Conservation (phyloP, 2,797 vertebrate species). For the Chelidonichthys spinosus region DNA sequence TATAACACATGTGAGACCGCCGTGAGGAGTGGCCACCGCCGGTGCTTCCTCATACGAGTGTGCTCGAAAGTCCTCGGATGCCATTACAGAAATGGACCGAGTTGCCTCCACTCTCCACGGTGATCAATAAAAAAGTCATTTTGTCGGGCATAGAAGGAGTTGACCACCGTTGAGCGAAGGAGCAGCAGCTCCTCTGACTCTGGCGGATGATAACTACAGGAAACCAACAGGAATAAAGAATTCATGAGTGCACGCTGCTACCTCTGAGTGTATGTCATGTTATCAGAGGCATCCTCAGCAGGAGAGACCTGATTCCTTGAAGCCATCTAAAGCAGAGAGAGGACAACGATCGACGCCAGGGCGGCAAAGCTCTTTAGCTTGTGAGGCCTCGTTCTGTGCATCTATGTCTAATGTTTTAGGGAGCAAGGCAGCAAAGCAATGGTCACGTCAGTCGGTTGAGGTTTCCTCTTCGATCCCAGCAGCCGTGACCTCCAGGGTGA, state of each 20-base stretch:
- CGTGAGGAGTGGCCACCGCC: no score
- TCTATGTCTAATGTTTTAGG: conserved; percentile 29
- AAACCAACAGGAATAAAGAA: conserved; percentile 72
- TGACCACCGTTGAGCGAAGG: conserved; percentile 14
- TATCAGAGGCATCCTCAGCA: conserved; percentile 49
- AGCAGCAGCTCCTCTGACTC: conserved; percentile 44
- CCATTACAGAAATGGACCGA: conserved; percentile 55
- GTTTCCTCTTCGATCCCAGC: conserved; percentile 6
- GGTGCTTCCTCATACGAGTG: neutral
- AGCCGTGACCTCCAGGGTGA: conserved; percentile 2
- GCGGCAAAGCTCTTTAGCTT: neutral
- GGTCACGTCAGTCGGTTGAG: conserved; percentile 16
- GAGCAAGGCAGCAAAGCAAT: neutral
- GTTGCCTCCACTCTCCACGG: conserved; percentile 36
- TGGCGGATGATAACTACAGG: conserved; percentile 62
- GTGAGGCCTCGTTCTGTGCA: conserved; percentile 6
- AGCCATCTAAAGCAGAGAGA: conserved; percentile 18
- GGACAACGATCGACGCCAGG: conserved; percentile 15
- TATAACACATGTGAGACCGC: conserved; percentile 25
- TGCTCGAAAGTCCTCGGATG: conserved; percentile 27
- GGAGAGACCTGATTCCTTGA: conserved; percentile 41
- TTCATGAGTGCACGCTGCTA: conserved; percentile 59
- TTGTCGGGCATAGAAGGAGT: conserved; percentile 24
- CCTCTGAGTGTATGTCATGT: conserved; percentile 35
- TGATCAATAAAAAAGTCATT: conserved; percentile 76